Base-by-base conservation (phyloP, 1,140 invertebrate genomes). In the Brachionus sp. region DNA sequence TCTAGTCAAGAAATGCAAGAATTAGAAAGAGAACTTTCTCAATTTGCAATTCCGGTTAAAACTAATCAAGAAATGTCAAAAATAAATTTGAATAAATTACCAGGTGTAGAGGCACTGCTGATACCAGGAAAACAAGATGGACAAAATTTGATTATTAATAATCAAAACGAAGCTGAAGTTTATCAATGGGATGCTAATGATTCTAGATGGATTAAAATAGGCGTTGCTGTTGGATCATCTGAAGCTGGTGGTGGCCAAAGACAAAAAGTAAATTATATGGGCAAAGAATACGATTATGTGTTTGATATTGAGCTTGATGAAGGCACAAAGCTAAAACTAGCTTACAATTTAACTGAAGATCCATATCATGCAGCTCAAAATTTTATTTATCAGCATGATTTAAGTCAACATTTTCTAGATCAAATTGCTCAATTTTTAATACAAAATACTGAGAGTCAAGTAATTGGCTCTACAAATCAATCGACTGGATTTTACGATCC, bases 341-440 rank as follows among this genome's bases (percentile, higher is more conserved):
- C 95, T 0, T 98, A 94, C 87, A 98, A 98, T 87, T 91, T 91
- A 10, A 86, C 86, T 25, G 92, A 93, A 85, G 91, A 93, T 86
- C 92, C 92, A 0, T 92, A 91, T 89, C 87, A 90, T 84, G 91
- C 91, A 25, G 92, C 92, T 33, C 92, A 92, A 84, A 88, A 89
- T 44, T 93, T 93, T 86, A 90, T 93, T 33, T 88, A 92, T 83
- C 90, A 91, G 85, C 91, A 98, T 88, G 90, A 93, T 85, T 90
- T 98, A 46, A 93, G 92, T 84, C 94, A 95, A 89, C 39, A 86
- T 77, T 89, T 87, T 73, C 91, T 97, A 62, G 95, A 97, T 86
- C 93, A 96, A 90, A 94, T 98, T 33, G 95, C 95, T n/a, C 94
- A 96, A 89, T 97, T 97, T 88, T 96, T 98, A 83, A 91, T 95